These are phyloP conservation scores for Plemyria rubiginata DNA, from an alignment of 2,888 invertebrate species.

Conservation along the genomic window DNA sequence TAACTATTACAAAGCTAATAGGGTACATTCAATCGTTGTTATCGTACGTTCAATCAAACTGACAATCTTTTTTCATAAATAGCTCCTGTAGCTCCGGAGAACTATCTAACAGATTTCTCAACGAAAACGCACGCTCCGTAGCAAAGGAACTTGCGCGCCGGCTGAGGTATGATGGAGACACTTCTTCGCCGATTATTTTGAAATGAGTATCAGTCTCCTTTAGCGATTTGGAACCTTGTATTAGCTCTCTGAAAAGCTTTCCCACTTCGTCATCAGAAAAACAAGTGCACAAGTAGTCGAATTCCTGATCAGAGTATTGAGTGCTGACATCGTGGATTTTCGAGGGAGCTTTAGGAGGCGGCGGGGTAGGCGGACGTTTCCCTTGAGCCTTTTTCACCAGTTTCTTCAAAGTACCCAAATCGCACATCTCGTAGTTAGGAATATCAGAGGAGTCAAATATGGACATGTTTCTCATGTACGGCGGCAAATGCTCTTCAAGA, in stretches of 20 bases:
- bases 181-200: slow-evolving; percentile 45
- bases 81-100: slow-evolving; percentile 63
- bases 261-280: slow-evolving; percentile 61
- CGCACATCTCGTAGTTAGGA: slow-evolving; percentile 65
- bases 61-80: slow-evolving; percentile 60
- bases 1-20: slow-evolving; percentile 14
- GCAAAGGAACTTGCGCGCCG: slow-evolving; percentile 53
- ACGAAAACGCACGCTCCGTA: slow-evolving; percentile 54
- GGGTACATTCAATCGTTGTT: not conserved
- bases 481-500: slow-evolving; percentile 65
- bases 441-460: slow-evolving; percentile 56
- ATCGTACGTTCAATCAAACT: slow-evolving; percentile 18
- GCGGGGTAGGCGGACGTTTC: slow-evolving; percentile 38
- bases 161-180: slow-evolving; percentile 47
- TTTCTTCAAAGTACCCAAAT: slow-evolving; percentile 52
- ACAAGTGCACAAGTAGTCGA: slow-evolving; percentile 64
- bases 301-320: slow-evolving; percentile 64
- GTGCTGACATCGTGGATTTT: slow-evolving; percentile 57
- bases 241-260: slow-evolving; percentile 46
- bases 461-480: slow-evolving; percentile 70
- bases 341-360: slow-evolving; percentile 41
- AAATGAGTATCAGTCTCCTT: slow-evolving; percentile 34
- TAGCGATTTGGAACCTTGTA: slow-evolving; percentile 23
- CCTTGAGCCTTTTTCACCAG: slow-evolving; percentile 58
- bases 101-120: slow-evolving; percentile 54